Base-by-base conservation (phyloP, 2,113 vertebrate species). In the Paralichthys olivaceus region DNA sequence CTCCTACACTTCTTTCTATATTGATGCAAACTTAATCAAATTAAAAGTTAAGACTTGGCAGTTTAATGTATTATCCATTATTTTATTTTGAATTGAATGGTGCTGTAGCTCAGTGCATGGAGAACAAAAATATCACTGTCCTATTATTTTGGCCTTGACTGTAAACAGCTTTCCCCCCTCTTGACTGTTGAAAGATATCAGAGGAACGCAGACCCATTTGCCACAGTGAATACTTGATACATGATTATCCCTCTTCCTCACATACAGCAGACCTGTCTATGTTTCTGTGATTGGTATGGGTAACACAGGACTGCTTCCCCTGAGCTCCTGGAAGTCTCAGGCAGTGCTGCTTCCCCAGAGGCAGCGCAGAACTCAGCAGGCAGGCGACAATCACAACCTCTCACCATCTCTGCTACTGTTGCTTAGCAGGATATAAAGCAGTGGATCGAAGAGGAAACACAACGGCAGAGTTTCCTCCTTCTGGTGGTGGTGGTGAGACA, bases 381-480 rank as follows among this genome's bases (percentile, higher is more conserved):
- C 67, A 80, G 70, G 61, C 15, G 4, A 73, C 77, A 78, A 85
- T 89, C 80, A 76, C 69, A 72, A 68, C 70, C 72, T n/a, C 86
- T 82, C 75, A 85, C 71, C 70, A 79, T 70, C 72, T 83, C 66
- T 57, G 69, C 68, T 51, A 57, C 77, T 67, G 66, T 20, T 28
- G 43, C 71, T 71, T 0, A 28, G 71, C 19, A 72, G 86, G 85
- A 90, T 83, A 85, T 71, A 87, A 86, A 88, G 67, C 49, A 81
- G 61, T 26, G 62, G 72, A 87, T 87, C 64, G 84, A 64, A 88
- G 72, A 70, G 63, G 80, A 59, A 67, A 7, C 1, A 63, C 13
- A 72, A 65, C 68, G 32, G 68, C 3, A 73, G 64, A 77, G 57
- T 71, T 64, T 60, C 37, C 40, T 73, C 49, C n/a, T n/a, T 40